phyloP scores from a whole-genome alignment of 37 sponge, comb jelly and placozoan genomes.

The Halisarca cf. caerulea region DNA sequence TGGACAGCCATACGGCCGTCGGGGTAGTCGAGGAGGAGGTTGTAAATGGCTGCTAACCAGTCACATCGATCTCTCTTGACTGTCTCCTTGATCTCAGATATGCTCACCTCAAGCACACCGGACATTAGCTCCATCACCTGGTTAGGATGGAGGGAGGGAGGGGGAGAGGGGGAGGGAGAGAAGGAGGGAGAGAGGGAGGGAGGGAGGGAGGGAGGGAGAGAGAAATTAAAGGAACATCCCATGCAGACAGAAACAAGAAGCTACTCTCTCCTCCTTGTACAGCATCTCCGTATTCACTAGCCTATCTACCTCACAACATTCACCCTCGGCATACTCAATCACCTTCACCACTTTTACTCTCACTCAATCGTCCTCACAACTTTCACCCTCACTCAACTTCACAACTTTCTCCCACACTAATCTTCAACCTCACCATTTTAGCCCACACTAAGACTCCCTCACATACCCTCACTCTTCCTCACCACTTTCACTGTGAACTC shows the following conservation, averaged over 20 bases:
- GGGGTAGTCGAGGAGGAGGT: slow-evolving; percentile 90
- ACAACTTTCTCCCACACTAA: not conserved
- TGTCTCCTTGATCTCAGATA: slow-evolving; percentile 73
- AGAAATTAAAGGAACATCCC: not conserved
- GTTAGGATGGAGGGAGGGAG: too few species aligned
- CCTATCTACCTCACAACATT: too few species aligned
- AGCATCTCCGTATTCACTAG: not conserved
- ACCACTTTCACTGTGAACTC: not conserved
- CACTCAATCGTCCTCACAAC: too few species aligned
- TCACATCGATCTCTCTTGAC: slow-evolving; percentile 90
- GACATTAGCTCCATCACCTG: slow-evolving; percentile 89
- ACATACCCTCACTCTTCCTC: not conserved
- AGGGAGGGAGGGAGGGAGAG: not conserved
- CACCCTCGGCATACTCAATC: too few species aligned
- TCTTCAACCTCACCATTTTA: not conserved
- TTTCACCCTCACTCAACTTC: not conserved
- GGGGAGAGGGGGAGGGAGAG: too few species aligned
- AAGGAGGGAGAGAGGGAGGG: slow-evolving; percentile 10
- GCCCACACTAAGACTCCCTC: not conserved
- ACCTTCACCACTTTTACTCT: too few species aligned
- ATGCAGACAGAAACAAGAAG: not conserved
- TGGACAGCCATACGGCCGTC: slow-evolving; percentile 77
- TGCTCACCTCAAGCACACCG: slow-evolving; percentile 63
- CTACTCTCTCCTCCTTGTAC: not conserved
- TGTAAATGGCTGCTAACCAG: slow-evolving; percentile 96